Evolutionary conservation across 2,797 vertebrate genomes (phyloP).

Genomic region (Squalus acanthias): DNA sequence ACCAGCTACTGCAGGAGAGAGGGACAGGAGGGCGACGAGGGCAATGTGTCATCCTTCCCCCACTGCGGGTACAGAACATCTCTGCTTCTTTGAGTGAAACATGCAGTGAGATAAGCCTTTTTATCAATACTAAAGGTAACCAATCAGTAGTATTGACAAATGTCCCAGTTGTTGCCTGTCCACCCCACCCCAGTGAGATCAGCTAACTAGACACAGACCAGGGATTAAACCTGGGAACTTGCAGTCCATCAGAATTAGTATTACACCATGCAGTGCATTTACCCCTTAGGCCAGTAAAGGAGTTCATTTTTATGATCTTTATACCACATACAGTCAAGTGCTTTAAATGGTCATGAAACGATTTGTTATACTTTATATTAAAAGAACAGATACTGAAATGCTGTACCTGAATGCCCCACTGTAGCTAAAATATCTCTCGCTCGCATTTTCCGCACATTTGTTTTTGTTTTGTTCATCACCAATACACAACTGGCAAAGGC

Average conservation of each 20-base stretch:
- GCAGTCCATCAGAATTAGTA: background rate
- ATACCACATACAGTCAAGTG: background rate
- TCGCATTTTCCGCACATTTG: constrained; percentile 60
- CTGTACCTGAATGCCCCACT: constrained; percentile 84
- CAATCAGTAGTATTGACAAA: background rate
- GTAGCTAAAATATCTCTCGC: constrained; percentile 75
- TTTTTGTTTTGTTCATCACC: constrained; percentile 56
- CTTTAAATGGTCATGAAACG: background rate
- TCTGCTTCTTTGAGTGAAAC: background rate
- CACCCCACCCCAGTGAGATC: background rate
- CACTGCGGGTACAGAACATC: background rate
- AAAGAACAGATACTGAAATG: background rate
- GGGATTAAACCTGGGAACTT: background rate
- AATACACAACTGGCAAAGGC: constrained; percentile 75
- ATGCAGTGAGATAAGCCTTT: background rate
- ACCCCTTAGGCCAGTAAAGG: background rate
- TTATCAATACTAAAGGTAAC: background rate
- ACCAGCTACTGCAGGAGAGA: background rate
- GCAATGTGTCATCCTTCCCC: background rate
- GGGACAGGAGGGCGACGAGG: background rate
- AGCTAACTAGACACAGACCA: background rate
- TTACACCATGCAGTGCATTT: background rate
- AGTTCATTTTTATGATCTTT: background rate
- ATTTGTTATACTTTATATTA: background rate
- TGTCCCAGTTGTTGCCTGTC: background rate